These are phyloP conservation scores for Lycorma delicatula DNA, from an alignment of 1,140 invertebrate species.

Conservation along the genomic window DNA sequence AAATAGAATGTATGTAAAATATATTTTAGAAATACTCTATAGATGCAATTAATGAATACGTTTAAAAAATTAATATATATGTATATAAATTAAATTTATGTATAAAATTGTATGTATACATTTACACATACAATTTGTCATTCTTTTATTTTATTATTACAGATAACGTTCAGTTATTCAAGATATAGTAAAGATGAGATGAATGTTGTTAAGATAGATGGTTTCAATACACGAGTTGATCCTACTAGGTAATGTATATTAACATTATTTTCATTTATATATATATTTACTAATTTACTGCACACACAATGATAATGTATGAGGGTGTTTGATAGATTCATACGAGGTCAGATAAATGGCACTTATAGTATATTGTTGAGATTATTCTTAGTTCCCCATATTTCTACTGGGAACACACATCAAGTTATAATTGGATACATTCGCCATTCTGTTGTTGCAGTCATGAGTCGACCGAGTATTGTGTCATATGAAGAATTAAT, in stretches of 20 bases:
- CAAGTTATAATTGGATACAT: slow-evolving; percentile 23
- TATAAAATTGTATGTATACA: background rate
- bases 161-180: slow-evolving; percentile 90
- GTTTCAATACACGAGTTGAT: slow-evolving; percentile 73
- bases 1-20: too few relatives aligned
- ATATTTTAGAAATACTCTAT: too few relatives aligned
- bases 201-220: slow-evolving; percentile 83
- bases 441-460: too few relatives aligned
- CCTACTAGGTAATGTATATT: slow-evolving; percentile 66
- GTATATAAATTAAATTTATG: background rate
- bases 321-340: background rate
- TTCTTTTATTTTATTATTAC: slow-evolving; percentile 37
- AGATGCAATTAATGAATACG: too few relatives aligned
- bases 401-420: slow-evolving; percentile 30
- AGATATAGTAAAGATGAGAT: slow-evolving; percentile 68
- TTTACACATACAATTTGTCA: too few relatives aligned
- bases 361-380: slow-evolving; percentile 4
- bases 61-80: background rate
- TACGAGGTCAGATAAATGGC: background rate
- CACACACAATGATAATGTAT: background rate
- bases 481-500: too few relatives aligned
- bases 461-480: too few relatives aligned
- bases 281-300: slow-evolving; percentile 10
- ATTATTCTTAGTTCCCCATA: slow-evolving; percentile 15
- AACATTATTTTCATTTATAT: slow-evolving; percentile 4